phyloP scores from a whole-genome alignment of 2,888 invertebrate genomes.

The Entomobrya proxima region DNA sequence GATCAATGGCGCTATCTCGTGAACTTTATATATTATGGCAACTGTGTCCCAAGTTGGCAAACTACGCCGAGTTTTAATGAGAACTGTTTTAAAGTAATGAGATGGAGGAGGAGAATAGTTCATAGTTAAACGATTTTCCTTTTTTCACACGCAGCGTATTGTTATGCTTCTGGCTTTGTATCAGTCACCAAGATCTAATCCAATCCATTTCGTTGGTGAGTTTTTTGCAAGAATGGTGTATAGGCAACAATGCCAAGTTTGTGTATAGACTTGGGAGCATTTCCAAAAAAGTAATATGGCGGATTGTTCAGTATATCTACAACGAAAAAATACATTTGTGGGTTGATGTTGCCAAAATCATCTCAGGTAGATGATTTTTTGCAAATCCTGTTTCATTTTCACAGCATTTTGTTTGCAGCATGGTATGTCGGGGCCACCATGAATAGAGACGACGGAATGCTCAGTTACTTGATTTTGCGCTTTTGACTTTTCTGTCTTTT shows the following conservation, averaged over 20 bases:
- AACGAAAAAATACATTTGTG: neutral
- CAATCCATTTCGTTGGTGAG: neutral
- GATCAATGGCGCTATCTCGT: too few relatives aligned
- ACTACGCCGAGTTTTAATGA: too few relatives aligned
- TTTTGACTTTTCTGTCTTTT: neutral
- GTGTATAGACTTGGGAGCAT: neutral
- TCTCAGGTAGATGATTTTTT: neutral
- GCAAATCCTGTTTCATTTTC: slow-evolving; percentile 25
- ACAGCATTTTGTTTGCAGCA: neutral
- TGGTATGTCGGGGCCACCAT: neutral
- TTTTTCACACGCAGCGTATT: too few relatives aligned
- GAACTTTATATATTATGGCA: too few relatives aligned
- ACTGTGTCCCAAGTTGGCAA: too few relatives aligned
- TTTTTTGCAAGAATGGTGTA: slow-evolving; percentile 3
- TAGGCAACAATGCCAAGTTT: slow-evolving; percentile 40
- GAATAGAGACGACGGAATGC: too few relatives aligned
- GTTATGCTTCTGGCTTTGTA: neutral
- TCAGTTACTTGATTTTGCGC: neutral
- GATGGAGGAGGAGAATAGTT: too few relatives aligned
- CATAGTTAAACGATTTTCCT: too few relatives aligned
- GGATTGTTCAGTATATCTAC: neutral
- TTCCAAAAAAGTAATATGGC: slow-evolving; percentile 57
- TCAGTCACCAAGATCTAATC: neutral
- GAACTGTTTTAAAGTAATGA: too few relatives aligned
- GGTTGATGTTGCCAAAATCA: neutral